These are phyloP conservation scores for Platerodrilus igneus DNA, from an alignment of 2,888 invertebrate species.

Conservation along the genomic window DNA sequence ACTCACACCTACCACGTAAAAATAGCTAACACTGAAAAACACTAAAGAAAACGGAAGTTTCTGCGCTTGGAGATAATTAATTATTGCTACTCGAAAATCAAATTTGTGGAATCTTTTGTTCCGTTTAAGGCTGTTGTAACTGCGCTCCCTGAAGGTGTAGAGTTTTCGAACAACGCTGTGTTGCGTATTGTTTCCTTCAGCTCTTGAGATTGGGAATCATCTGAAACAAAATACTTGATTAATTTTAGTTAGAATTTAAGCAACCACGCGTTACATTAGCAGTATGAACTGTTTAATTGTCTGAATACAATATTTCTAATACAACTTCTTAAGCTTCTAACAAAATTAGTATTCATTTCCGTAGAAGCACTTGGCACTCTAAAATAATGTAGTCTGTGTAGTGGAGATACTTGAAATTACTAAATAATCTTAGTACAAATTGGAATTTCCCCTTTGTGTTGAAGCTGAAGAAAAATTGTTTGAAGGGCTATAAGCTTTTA, in stretches of 20 bases:
- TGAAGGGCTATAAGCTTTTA: too few relatives aligned
- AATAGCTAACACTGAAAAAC: constrained; percentile 35
- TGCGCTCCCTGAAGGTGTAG: constrained; percentile 25
- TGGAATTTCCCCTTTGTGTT: neutral
- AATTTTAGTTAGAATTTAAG: constrained; percentile 27
- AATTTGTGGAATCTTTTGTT: constrained; percentile 29
- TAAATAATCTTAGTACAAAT: constrained; percentile 2
- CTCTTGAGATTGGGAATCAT: constrained; percentile 25
- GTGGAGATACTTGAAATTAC: constrained; percentile 4
- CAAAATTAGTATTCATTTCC: constrained; percentile 5
- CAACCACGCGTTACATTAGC: constrained; percentile 1
- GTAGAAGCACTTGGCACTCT: constrained; percentile 2
- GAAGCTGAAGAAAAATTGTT: too few relatives aligned
- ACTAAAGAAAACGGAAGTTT: constrained; percentile 31
- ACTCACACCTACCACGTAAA: constrained; percentile 30
- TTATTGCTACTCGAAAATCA: constrained; percentile 32
- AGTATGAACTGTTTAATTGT: neutral
- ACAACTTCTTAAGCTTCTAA: neutral
- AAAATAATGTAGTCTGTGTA: constrained; percentile 3
- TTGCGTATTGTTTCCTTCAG: constrained; percentile 22
- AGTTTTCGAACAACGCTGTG: constrained; percentile 23
- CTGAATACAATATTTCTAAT: constrained; percentile 1
- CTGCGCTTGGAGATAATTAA: constrained; percentile 31
- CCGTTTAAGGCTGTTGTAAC: constrained; percentile 14
- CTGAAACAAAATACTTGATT: constrained; percentile 37